phyloP scores from a whole-genome alignment of 2,888 invertebrate species.

The Notodonta dromedarius region DNA sequence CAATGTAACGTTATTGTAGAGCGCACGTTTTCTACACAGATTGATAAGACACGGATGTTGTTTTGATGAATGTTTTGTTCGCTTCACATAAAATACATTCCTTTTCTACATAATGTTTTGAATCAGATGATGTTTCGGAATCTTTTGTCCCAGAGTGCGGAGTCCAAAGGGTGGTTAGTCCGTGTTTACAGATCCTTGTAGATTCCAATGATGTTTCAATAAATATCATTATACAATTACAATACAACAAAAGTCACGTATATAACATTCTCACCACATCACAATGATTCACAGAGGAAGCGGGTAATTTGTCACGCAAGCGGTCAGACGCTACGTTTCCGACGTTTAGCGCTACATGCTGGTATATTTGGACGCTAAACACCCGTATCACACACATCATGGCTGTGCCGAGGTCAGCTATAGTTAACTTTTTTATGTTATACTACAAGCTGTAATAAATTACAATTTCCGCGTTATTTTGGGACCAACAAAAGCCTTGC shows the following conservation, averaged over 20 bases:
- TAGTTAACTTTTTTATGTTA: background rate
- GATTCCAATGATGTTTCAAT: too few species aligned
- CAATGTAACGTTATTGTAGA: too few species aligned
- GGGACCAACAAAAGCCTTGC: background rate
- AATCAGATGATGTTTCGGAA: too few species aligned
- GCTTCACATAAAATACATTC: too few species aligned
- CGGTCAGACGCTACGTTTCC: background rate
- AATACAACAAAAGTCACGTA: background rate
- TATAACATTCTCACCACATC: background rate
- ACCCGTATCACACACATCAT: slow-evolving; percentile 1
- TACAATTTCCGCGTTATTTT: background rate
- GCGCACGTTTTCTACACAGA: too few species aligned
- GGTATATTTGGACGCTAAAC: background rate
- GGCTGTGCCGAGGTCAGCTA: background rate
- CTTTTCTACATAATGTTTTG: too few species aligned
- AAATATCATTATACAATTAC: too few species aligned
- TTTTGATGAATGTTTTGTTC: too few species aligned
- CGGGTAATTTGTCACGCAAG: slow-evolving; percentile 3
- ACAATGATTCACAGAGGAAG: slow-evolving; percentile 2
- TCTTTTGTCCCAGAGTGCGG: too few species aligned
- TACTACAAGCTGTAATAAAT: background rate
- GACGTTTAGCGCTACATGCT: background rate
- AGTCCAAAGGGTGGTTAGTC: too few species aligned
- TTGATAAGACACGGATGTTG: too few species aligned
- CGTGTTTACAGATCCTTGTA: too few species aligned